Conservation (phyloP, 2,888 invertebrate genomes). For the Drosophila demipolita region DNA sequence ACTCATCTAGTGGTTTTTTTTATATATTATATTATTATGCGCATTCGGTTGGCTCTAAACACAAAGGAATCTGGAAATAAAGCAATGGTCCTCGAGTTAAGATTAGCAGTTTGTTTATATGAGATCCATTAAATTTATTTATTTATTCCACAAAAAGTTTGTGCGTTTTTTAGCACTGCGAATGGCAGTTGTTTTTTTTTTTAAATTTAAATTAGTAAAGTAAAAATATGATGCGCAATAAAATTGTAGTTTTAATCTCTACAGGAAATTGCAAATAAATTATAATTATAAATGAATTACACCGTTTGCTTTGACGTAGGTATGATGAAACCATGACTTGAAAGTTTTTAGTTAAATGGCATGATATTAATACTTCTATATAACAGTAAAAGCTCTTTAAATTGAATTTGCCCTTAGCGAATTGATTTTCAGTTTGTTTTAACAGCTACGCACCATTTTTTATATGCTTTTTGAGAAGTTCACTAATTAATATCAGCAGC, state of each 20-base stretch:
- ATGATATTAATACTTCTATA: neutral
- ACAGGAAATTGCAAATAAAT: neutral
- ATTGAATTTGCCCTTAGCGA: neutral
- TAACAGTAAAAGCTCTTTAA: neutral
- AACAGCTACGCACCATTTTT: neutral
- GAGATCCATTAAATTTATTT: neutral
- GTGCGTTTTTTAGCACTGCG: conserved; percentile 4
- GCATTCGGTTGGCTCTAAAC: neutral
- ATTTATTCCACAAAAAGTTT: neutral
- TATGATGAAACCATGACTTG: neutral
- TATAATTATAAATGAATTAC: neutral
- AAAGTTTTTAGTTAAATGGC: neutral
- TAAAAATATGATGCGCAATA: neutral
- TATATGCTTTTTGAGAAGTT: neutral
- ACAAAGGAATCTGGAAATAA: conserved; percentile 14
- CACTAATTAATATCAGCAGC: neutral
- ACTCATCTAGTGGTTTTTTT: conserved; percentile 48
- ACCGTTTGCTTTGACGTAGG: neutral
- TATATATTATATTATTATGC: conserved; percentile 16
- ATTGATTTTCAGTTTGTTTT: neutral
- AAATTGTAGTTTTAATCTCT: neutral
- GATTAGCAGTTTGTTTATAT: conserved; percentile 48
- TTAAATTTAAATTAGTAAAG: neutral
- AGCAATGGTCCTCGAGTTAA: conserved; percentile 51
- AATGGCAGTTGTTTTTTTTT: neutral